phyloP scores from a whole-genome alignment of 1,140 invertebrate species.

The Hylaeus volcanicus region DNA sequence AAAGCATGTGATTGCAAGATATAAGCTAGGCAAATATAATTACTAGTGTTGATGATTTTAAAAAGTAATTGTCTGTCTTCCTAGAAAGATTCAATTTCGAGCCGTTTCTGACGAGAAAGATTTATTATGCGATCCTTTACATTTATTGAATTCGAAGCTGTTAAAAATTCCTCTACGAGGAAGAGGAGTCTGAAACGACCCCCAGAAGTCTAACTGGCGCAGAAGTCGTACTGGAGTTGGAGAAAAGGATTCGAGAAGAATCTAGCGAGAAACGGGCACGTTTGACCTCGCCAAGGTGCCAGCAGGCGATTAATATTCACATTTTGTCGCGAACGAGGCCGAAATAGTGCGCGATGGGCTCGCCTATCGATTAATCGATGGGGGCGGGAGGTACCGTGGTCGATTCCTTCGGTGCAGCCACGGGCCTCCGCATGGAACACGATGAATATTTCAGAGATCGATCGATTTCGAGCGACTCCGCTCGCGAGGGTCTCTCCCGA shows the following conservation, averaged over 20 bases:
- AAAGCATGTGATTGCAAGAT: too few species aligned
- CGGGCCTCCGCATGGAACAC: slow-evolving; percentile 53
- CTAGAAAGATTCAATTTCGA: too few species aligned
- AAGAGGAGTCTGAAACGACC: too few species aligned
- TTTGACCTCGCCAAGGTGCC: slow-evolving; percentile 6
- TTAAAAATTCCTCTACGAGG: too few species aligned
- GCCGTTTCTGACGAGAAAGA: too few species aligned
- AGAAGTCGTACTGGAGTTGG: neutral
- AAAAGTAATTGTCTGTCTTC: too few species aligned
- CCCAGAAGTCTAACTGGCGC: too few species aligned
- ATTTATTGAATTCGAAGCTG: too few species aligned
- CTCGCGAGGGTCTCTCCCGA: slow-evolving; percentile 23
- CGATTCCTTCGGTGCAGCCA: slow-evolving; percentile 49
- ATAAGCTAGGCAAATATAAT: too few species aligned
- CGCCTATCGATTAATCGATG: slow-evolving; percentile 49
- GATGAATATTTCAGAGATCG: slow-evolving; percentile 72
- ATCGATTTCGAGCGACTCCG: slow-evolving; percentile 63
- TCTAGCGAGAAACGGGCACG: neutral
- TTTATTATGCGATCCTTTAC: too few species aligned
- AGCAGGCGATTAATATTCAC: slow-evolving; percentile 22
- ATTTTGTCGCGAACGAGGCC: slow-evolving; percentile 21
- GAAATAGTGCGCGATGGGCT: slow-evolving; percentile 26
- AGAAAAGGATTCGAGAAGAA: neutral
- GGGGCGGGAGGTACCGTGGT: slow-evolving; percentile 17
- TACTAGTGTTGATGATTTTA: too few species aligned